Conservation (phyloP, 2,113 vertebrate species). For the Pampusana beccarii region DNA sequence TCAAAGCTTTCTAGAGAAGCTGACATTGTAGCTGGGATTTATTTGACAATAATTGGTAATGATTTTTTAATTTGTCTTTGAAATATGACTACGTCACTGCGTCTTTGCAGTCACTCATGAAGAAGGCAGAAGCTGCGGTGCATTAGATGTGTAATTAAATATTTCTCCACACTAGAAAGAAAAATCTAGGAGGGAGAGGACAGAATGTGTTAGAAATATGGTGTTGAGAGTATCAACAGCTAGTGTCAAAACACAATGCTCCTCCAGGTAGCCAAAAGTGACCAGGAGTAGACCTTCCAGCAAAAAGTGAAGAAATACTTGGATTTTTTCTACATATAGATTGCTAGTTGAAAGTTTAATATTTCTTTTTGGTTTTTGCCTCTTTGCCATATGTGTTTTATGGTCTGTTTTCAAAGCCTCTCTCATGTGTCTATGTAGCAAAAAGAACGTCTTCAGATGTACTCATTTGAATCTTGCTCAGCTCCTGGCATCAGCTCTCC, state of each 20-base stretch:
- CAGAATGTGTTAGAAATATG: neutral
- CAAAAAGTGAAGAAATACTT: neutral
- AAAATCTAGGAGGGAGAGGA: neutral
- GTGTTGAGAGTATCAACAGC: neutral
- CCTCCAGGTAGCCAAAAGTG: neutral
- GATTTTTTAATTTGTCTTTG: neutral
- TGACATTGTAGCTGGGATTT: slow-evolving; percentile 88
- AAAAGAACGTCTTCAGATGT: neutral
- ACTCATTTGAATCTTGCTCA: neutral
- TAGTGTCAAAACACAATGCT: neutral
- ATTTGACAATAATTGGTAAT: slow-evolving; percentile 90
- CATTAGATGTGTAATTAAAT: neutral
- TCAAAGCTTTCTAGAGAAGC: slow-evolving; percentile 90
- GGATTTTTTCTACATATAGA: neutral
- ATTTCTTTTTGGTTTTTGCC: rapidly evolving
- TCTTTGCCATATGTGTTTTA: neutral
- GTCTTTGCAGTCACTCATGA: neutral
- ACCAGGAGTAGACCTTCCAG: neutral
- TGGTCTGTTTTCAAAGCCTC: neutral
- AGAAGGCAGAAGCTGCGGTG: neutral
- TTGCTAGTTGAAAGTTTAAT: neutral
- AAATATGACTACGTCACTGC: neutral
- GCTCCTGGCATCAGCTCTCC: neutral
- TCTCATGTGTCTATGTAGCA: rapidly evolving
- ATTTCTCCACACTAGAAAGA: neutral